Base-by-base conservation (phyloP, 30 jellyfish, hydroid and myxozoan species). In the Catostylus mosaicus region DNA sequence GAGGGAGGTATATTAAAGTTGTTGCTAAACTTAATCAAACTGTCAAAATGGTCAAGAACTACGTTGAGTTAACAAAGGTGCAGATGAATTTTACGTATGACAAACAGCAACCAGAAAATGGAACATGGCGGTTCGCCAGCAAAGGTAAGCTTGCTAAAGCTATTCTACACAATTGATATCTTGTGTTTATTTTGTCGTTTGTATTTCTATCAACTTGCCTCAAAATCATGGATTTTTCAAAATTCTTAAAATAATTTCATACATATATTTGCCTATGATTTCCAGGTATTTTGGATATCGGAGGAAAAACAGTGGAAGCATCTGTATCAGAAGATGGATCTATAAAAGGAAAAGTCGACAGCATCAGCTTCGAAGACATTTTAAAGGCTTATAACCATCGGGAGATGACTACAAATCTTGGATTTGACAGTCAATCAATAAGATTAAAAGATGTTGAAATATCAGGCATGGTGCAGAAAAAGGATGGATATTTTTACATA, bases 51-150 rank as follows among this genome's bases (percentile, higher is more conserved):
- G 89, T 95, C 0, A 75, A 79, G 32, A 75, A 81, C 34, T 89
- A 81, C 69, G 68, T 95, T 29, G 89, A 65, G 30, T 30, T 95
- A 45, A 54, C 97, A 0, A 48, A 89, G 3, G 94, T 95, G 1
- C 69, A 67, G 20, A 89, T 95, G 97, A 95, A 89, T 73, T 95
- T 95, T 67, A 89, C 97, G 0, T 89, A 75, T 50, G 97, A 95
- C 77, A 95, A 95, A 51, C 81, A 85, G 40, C 96, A 95, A 66
- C 90, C 97, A 11, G 85, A 87, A 56, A 87, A 87, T 72, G 94
- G 94, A 29, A 81, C 97, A 30, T 95, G 99, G 99, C 60, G 75
- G 36, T 90, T 85, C 63, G 56, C 48, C 27, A 96, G 95, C 51
- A 85, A 80, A 76, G 99, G 99, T 95, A 27, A 6, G 71, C n/a